Evolutionary conservation across 2,888 invertebrate genomes (phyloP).

Genomic region (Oxycera nigricornis): DNA sequence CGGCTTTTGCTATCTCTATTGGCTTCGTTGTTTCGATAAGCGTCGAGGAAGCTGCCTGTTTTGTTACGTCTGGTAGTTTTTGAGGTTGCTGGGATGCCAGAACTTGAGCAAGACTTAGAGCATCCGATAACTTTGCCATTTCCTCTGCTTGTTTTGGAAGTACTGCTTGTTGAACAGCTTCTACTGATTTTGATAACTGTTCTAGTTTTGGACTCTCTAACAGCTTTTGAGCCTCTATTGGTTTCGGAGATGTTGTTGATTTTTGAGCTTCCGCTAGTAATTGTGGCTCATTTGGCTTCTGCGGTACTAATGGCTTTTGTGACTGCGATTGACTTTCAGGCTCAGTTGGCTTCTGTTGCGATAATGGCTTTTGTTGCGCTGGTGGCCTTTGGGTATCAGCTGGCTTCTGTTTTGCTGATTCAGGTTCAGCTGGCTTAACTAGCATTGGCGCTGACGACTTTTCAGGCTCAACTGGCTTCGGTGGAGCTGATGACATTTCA

Average conservation of each 20-base stretch:
- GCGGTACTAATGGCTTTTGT: slow-evolving; percentile 67
- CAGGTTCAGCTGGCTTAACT: slow-evolving; percentile 54
- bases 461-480: slow-evolving; percentile 66
- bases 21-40: slow-evolving; percentile 71
- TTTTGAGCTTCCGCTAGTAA: slow-evolving; percentile 33
- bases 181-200: slow-evolving; percentile 76
- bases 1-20: slow-evolving; percentile 69
- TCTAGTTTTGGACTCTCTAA: slow-evolving; percentile 60
- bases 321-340: slow-evolving; percentile 61
- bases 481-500: slow-evolving; percentile 68
- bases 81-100: neutral
- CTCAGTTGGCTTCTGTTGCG: slow-evolving; percentile 81
- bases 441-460: neutral
- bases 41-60: slow-evolving; percentile 89
- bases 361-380: slow-evolving; percentile 65
- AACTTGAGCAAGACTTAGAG: neutral
- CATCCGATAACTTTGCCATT: neutral
- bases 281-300: slow-evolving; percentile 89
- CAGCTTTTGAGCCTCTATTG: slow-evolving; percentile 93
- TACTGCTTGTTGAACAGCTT: slow-evolving; percentile 84
- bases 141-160: slow-evolving; percentile 2
- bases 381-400: neutral
- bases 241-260: slow-evolving; percentile 62
- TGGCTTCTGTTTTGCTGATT: neutral
- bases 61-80: slow-evolving; percentile 67